phyloP scores from a whole-genome alignment of 2,797 vertebrate genomes.

The Amphiprion clarkii region DNA sequence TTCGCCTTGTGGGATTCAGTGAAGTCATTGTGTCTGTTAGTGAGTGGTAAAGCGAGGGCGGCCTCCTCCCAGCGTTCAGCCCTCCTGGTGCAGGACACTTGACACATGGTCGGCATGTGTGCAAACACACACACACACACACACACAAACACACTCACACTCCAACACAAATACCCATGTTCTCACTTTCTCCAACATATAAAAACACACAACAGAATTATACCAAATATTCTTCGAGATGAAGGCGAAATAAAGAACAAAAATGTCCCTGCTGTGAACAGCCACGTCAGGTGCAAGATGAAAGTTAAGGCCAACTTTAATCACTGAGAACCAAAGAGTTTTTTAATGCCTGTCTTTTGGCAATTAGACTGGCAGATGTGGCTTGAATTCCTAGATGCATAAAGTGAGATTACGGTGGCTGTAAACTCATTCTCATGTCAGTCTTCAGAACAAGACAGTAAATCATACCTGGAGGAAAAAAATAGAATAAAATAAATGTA shows the following conservation, averaged over 20 bases:
- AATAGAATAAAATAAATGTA: conserved; percentile 40
- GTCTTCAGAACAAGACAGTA: conserved; percentile 31
- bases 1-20: conserved; percentile 27
- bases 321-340: conserved; percentile 44
- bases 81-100: conserved; percentile 57
- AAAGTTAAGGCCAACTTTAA: conserved; percentile 57
- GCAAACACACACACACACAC: conserved; percentile 38
- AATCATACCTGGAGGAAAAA: conserved; percentile 44
- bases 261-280: conserved; percentile 32
- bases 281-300: conserved; percentile 54
- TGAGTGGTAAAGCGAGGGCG: conserved; percentile 23
- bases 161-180: conserved; percentile 52
- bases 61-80: conserved; percentile 36
- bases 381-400: conserved; percentile 55
- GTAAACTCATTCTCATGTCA: conserved; percentile 42
- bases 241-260: not conserved
- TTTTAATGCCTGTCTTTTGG: conserved; percentile 46
- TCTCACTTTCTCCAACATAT: conserved; percentile 40
- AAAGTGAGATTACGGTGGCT: conserved; percentile 45
- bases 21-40: conserved; percentile 9
- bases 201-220: conserved; percentile 28
- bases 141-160: conserved; percentile 19
- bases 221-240: conserved; percentile 25
- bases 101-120: conserved; percentile 75
- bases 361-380: conserved; percentile 51